A percentile compares a stretch with the other conserved stretches of the same genome.
Conservation (phyloP, 2,797 vertebrate species). For the Euphonia xanthogaster region DNA sequence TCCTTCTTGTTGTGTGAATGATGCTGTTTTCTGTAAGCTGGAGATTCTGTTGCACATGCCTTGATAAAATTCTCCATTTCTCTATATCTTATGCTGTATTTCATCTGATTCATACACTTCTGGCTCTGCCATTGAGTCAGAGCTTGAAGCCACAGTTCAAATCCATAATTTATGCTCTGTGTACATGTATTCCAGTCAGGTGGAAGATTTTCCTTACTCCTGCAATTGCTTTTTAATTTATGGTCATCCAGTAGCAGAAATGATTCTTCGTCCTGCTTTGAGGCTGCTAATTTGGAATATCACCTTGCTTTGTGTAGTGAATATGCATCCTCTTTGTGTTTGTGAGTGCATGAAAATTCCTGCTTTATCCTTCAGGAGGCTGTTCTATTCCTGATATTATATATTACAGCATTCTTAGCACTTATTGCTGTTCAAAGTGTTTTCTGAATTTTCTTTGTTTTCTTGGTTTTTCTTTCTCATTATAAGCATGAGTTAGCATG, state of each 20-base stretch:
- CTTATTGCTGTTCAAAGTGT: neutral
- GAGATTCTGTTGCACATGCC: neutral
- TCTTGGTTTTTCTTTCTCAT: neutral
- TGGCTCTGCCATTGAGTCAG: neutral
- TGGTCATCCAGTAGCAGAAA: neutral
- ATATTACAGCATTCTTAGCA: neutral
- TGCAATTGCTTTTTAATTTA: neutral
- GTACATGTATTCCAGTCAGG: neutral
- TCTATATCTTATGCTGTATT: neutral
- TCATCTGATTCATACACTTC: neutral
- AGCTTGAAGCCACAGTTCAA: neutral
- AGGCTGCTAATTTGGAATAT: neutral
- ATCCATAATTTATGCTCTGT: neutral
- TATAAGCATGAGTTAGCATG: neutral
- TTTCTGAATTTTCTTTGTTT: neutral
- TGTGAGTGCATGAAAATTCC: neutral
- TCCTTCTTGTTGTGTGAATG: neutral
- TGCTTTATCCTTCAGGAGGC: neutral
- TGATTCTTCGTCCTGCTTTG: neutral
- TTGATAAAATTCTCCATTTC: neutral
- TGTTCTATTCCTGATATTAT: neutral
- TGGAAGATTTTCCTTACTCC: neutral
- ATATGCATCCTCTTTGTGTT: neutral
- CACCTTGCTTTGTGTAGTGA: neutral
- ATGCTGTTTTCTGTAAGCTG: neutral